Evolutionary conservation across 2,113 vertebrate genomes (phyloP), one percentile per base, ranked within the genome.

Genomic region (Lepus europaeus): DNA sequence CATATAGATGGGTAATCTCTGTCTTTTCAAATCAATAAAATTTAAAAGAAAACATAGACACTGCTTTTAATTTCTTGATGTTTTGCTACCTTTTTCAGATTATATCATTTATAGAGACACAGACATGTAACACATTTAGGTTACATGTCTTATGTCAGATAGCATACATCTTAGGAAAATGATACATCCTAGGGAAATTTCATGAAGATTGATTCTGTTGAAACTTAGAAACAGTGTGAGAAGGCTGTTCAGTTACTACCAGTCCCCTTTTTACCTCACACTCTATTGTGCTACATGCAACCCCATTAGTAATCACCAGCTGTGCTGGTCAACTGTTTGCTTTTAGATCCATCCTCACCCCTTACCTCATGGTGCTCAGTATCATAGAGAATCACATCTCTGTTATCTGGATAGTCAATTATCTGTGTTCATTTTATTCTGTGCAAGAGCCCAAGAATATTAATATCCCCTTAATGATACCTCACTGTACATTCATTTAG

Each of bases 231-330:
- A 87, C 49, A 36, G 8, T 17, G 31, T 74, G 61, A 33, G 31
- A 91, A 56, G 70, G 17, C 5, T 9, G 36, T 25, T 74, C 22
- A 68, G 8, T 64, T 90, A 87, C 16, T 59, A 36, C 4, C 5
- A 22, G 12, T 9, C 12, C 3, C 6, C 1, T 63, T 7, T 33
- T 69, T 64, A 56, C 25, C 20, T 53, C 11, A 9, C 68, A 2
- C 56, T 25, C 0, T 16, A 1, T 1, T 31, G 1, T 25, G 9
- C 1, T 10, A 3, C 22, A 56, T 2, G 74, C 5, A 70, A 45
- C 5, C 73, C 0, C 7, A 33, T 11, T 56, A 63, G 9, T 14
- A 70, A 14, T 2, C 4, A 9, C 31, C 36, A 63, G 14, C 39
- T 68, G 4, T 23, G 19, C 31, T 72, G 25, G 16, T 74, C 56